Evolutionary conservation across 2,113 vertebrate species (phyloP).

Genomic region (Pteronura brasiliensis): DNA sequence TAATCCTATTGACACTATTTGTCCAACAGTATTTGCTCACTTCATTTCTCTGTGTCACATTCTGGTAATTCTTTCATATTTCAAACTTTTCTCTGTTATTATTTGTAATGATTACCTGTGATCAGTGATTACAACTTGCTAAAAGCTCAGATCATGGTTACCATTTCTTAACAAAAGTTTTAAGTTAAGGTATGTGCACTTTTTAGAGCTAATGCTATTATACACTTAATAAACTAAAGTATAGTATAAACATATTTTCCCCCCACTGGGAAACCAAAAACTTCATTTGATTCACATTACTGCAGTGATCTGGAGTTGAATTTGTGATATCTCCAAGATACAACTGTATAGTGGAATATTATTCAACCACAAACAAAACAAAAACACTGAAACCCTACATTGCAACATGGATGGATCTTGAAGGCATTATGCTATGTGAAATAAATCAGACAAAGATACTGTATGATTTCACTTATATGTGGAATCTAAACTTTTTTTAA

Average conservation of each 20-base stretch:
- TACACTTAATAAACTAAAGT: not conserved
- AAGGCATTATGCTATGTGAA: not conserved
- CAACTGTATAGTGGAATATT: not conserved
- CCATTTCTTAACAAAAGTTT: not conserved
- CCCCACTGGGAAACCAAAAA: not conserved
- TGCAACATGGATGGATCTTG: not conserved
- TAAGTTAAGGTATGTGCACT: not conserved
- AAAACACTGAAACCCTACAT: not conserved
- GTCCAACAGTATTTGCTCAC: not conserved
- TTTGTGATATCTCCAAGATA: not conserved
- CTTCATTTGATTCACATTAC: not conserved
- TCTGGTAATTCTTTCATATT: not conserved
- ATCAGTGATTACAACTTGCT: not conserved
- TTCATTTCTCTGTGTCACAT: not conserved
- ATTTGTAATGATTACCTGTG: not conserved
- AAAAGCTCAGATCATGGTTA: not conserved
- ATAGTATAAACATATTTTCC: not conserved
- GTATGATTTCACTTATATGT: not conserved
- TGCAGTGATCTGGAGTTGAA: not conserved
- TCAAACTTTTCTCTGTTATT: not conserved
- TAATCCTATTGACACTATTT: not conserved
- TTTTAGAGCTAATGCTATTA: not conserved
- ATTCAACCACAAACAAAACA: too few relatives aligned
- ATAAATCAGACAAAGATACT: not conserved
- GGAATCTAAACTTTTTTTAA: not conserved